These are phyloP conservation scores for Oligia latruncula DNA, from an alignment of 2,888 invertebrate genomes.

Conservation along the genomic window DNA sequence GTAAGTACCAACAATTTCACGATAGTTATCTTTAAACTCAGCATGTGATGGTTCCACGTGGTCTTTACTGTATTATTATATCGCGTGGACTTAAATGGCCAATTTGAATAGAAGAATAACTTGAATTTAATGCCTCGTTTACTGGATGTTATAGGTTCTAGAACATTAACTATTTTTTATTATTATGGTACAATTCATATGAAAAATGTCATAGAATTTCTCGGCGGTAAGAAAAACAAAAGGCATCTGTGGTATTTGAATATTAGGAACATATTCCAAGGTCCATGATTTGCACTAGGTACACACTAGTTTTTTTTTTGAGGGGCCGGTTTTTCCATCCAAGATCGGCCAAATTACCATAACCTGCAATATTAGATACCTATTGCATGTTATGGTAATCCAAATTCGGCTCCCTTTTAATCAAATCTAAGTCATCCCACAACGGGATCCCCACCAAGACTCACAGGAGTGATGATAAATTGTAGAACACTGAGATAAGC, in stretches of 20 bases:
- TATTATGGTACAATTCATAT: background rate
- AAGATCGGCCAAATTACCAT: background rate
- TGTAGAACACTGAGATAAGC: conserved; percentile 31
- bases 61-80: conserved; percentile 12
- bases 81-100: conserved; percentile 36
- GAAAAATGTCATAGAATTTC: background rate
- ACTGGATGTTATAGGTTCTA: conserved; percentile 3
- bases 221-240: background rate
- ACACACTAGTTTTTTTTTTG: background rate
- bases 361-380: background rate
- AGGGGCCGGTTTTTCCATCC: background rate
- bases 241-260: background rate
- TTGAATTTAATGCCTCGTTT: background rate
- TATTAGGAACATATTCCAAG: background rate
- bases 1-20: background rate
- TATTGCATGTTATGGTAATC: background rate
- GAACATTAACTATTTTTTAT: background rate
- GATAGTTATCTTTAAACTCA: conserved; percentile 27
- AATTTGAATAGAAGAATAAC: conserved; percentile 45
- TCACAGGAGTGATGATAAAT: conserved; percentile 34
- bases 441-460: background rate
- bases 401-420: background rate
- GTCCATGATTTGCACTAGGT: background rate
- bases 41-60: conserved; percentile 33
- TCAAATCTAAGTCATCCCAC: background rate